Percentiles rank a stretch among this genome's conserved stretches.
phyloP scores from a whole-genome alignment of 2,797 vertebrate genomes.

The Apodemus agrarius region DNA sequence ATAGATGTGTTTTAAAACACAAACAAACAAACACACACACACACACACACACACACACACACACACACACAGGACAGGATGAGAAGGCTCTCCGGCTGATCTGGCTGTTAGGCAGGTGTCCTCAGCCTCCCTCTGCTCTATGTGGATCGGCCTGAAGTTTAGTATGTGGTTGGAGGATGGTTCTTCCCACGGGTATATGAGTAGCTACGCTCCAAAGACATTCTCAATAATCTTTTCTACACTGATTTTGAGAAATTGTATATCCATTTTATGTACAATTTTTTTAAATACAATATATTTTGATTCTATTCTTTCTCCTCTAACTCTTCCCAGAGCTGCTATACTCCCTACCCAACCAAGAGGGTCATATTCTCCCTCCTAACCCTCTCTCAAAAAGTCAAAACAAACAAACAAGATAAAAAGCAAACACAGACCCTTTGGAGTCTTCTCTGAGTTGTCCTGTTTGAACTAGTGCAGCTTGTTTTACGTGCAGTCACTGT shows the following conservation, averaged over 20 bases:
- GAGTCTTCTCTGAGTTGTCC: not conserved
- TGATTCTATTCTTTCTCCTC: not conserved
- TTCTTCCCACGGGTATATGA: not conserved
- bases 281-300: not conserved
- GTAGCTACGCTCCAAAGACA: not conserved
- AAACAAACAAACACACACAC: no score
- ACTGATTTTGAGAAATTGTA: conserved; percentile 34
- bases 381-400: not conserved
- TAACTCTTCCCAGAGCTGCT: not conserved
- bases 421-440: not conserved
- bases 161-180: not conserved
- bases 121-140: not conserved
- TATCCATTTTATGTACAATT: not conserved
- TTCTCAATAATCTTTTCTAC: conserved; percentile 17
- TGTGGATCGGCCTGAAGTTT: not conserved
- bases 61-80: no score
- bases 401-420: not conserved
- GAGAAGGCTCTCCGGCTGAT: not conserved
- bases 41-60: no score
- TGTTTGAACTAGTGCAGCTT: not conserved
- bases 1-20: no score
- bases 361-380: not conserved
- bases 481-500: not conserved
- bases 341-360: not conserved
- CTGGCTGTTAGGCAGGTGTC: not conserved